phyloP scores from a whole-genome alignment of 2,797 vertebrate species.

The Buphagus erythrorhynchus region DNA sequence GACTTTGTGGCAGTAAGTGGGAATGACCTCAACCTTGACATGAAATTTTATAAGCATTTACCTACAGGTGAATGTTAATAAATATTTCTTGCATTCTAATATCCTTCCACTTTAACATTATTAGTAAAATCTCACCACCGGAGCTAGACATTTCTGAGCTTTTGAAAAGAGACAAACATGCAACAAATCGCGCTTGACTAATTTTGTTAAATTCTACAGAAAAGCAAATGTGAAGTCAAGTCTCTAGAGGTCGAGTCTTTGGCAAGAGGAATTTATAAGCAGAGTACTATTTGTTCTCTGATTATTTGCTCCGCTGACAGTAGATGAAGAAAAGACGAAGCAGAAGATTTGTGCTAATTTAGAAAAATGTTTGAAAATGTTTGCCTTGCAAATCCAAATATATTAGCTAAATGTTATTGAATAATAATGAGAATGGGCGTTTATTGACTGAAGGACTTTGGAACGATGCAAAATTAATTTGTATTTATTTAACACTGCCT shows the following conservation, averaged over 20 bases:
- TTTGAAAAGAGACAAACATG: constrained; percentile 27
- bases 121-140: constrained; percentile 13
- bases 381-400: constrained; percentile 55
- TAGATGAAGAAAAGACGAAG: constrained; percentile 53
- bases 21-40: not conserved
- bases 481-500: constrained; percentile 65
- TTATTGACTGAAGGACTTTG: constrained; percentile 56
- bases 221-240: constrained; percentile 67
- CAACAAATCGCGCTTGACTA: constrained; percentile 59
- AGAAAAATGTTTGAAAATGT: constrained; percentile 63
- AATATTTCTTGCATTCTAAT: constrained; percentile 18
- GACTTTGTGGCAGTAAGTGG: not conserved
- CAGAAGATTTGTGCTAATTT: constrained; percentile 68
- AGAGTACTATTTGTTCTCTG: constrained; percentile 58
- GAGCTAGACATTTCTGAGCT: constrained; percentile 50
- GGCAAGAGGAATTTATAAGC: constrained; percentile 61
- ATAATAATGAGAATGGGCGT: constrained; percentile 49
- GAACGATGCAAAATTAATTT: constrained; percentile 64
- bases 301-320: constrained; percentile 51
- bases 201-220: constrained; percentile 65
- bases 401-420: constrained; percentile 57
- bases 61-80: not conserved
- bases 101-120: constrained; percentile 8
- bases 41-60: not conserved
- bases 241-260: constrained; percentile 49